Evolutionary conservation across 2,113 vertebrate species (phyloP), one percentile per base, ranked within the genome.

Genomic region (Hypocryptadius cinnamomeus): DNA sequence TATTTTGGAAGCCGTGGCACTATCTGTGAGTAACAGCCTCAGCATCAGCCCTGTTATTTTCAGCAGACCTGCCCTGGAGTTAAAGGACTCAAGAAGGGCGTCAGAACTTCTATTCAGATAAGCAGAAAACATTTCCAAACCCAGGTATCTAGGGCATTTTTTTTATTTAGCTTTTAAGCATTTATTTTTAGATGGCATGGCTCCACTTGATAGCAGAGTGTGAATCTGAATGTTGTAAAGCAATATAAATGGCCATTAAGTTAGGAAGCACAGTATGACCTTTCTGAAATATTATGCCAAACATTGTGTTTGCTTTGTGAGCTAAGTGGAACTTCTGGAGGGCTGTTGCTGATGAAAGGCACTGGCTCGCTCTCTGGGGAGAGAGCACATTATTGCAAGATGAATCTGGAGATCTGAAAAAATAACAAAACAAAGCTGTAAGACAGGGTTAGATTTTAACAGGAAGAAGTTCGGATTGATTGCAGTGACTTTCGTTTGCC

Each of bases 171-270:
- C 92, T 93, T 95, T 94, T 92, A 94, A 82, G 76, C 56, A 44
- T 94, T 96, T 95, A 91, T 96, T 90, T 97, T 94, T 94, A 92
- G 93, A 79, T 93, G 73, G 31, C 74, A 23, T 70, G 87, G 84
- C 86, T 95, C 76, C 84, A 78, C 63, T 94, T 85, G 88, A 86
- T 92, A 78, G 77, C 74, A 9, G 81, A 87, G 83, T 85, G 89
- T 93, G 94, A 96, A 96, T 95, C 85, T 89, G 88, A 94, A 92
- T 91, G 79, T 70, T 95, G 90, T 94, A 80, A 93, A 95, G 95
- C 92, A 97, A 89, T 90, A 95, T 90, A 93, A 95, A 93, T 91
- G 88, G 90, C 93, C 84, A 82, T 95, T 94, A 94, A 90, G 93
- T 87, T 92, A 50, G 92, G 92, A 94, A 95, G 93, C 92, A 85